These are phyloP conservation scores for Ciconia boyciana DNA, from an alignment of 2,113 vertebrate genomes.

Conservation along the genomic window DNA sequence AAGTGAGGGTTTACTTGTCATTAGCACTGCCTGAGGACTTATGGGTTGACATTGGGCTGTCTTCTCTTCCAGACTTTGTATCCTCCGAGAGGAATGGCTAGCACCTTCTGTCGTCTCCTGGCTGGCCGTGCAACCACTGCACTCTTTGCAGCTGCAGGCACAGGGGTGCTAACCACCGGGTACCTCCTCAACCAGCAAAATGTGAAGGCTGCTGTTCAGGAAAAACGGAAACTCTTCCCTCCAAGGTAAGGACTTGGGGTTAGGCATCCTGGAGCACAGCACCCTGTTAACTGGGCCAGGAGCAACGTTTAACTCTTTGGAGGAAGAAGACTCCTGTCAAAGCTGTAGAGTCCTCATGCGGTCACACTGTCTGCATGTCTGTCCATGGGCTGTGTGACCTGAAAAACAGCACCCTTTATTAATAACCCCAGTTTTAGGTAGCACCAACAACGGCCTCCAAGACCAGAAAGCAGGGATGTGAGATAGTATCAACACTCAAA, in stretches of 20 bases:
- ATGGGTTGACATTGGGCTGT: not conserved
- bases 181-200: conserved; percentile 79
- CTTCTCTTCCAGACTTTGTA: conserved; percentile 20
- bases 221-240: conserved; percentile 80
- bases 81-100: conserved; percentile 75
- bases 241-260: conserved; percentile 74
- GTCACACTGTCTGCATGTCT: not conserved
- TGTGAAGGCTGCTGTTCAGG: conserved; percentile 71
- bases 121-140: conserved; percentile 79
- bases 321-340: no score
- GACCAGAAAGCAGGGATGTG: not conserved
- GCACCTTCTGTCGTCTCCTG: conserved; percentile 83
- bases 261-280: not conserved
- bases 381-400: not conserved
- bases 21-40: not conserved
- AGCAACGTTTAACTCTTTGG: fast-evolving
- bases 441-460: not conserved
- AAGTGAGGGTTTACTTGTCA: not conserved
- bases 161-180: conserved; percentile 77
- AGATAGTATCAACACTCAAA: no score
- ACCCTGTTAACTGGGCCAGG: no score
- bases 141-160: conserved; percentile 79
- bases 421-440: not conserved
- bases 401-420: not conserved
- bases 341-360: not conserved